Base-by-base conservation (phyloP, 2,113 vertebrate genomes). In the Lepus americanus region DNA sequence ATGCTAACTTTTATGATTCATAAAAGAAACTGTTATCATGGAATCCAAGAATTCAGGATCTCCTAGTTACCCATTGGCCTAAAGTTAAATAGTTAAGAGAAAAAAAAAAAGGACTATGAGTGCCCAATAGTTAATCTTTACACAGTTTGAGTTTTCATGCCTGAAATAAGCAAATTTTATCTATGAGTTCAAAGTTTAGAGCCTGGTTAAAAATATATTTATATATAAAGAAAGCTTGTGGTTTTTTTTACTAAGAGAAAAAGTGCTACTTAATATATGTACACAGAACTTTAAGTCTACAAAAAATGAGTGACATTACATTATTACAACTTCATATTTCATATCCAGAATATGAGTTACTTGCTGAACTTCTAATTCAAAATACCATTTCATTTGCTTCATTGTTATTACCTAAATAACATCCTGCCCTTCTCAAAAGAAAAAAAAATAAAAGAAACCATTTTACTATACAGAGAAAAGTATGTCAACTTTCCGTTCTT, bases 41-140 rank as follows among this genome's bases (percentile, higher is more conserved):
- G 0, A 69, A 36, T 55, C 5, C 22, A 3, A 61, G 9, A 67
- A 74, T 79, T 74, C 5, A 59, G 19, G 16, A 80, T 80, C 17
- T 87, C 22, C 39, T 55, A 55, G 17, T 87, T 5, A 44, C 12
- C 4, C 33, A 20, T 4, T 36, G 11, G 9, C 33, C 67, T 87
- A 79, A 89, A 12, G 20, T 94, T 55, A 88, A 78, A 63, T 5
- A 90, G 25, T 81, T 95, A 59, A 59, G 12, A 11, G 19, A 66
- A 69, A 61, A 82, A 82, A 70, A 64, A 73, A 66, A 90, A 85
- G 64, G 27, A 69, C 22, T 5, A 6, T 23, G 8, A 72, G 20
- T 27, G 70, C 3, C 1, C 19, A 95, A 5, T 29, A 27, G 96
- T 95, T 96, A 97, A 96, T 96, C 25, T 91, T 96, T 93, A 93